Conservation (phyloP, 2,797 vertebrate species). For the Rhabdomys pumilio region DNA sequence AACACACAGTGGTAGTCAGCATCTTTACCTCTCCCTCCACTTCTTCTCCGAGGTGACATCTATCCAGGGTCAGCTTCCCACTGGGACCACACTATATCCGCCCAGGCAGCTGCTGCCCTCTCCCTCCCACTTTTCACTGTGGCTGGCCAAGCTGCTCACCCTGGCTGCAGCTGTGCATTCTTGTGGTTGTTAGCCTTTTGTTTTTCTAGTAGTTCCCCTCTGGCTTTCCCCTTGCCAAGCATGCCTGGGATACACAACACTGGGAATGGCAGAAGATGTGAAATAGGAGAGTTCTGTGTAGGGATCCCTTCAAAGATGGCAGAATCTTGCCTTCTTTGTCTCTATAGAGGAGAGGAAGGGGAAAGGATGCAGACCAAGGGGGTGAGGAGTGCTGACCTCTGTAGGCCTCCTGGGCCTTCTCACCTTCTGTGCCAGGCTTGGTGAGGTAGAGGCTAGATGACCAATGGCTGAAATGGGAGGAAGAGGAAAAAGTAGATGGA, state of each 20-base stretch:
- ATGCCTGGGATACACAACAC: neutral
- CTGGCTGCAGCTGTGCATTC: neutral
- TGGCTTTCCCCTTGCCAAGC: neutral
- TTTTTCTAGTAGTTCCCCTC: constrained; percentile 16
- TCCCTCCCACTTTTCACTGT: neutral
- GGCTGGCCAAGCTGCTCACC: neutral
- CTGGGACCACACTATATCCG: neutral
- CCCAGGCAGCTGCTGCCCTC: neutral
- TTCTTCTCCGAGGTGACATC: constrained; percentile 15
- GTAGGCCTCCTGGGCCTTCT: neutral
- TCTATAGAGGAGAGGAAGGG: neutral
- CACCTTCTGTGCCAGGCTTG: neutral
- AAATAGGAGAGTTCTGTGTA: neutral
- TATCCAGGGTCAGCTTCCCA: constrained; percentile 5
- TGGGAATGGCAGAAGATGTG: neutral
- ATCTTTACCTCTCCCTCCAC: neutral
- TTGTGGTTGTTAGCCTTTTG: neutral
- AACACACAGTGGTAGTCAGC: constrained; percentile 16
- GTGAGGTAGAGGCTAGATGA: neutral
- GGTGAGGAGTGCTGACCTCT: neutral
- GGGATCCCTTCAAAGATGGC: neutral
- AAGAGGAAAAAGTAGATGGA: neutral
- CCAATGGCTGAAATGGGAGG: neutral
- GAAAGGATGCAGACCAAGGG: neutral
- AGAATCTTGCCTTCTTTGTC: neutral